These are phyloP conservation scores for Nomada ruficornis DNA, from an alignment of 2,888 invertebrate genomes.

Conservation along the genomic window DNA sequence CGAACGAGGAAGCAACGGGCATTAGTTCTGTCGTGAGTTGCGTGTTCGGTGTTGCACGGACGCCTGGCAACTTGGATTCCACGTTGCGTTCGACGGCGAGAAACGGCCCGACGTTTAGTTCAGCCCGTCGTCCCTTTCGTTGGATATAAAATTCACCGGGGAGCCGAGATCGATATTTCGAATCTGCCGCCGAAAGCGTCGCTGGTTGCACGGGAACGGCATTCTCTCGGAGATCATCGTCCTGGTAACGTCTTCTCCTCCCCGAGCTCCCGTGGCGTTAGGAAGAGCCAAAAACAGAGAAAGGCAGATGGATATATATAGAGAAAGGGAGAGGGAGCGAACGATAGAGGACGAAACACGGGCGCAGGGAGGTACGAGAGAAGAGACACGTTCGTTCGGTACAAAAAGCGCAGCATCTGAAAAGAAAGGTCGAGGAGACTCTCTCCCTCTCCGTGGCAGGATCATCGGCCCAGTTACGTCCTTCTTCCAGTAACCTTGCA, in stretches of 20 bases:
- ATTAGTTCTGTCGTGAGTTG: slow-evolving; percentile 12
- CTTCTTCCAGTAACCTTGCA: slow-evolving; percentile 77
- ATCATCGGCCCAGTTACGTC: slow-evolving; percentile 81
- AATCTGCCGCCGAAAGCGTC: slow-evolving; percentile 42
- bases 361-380: slow-evolving; percentile 38
- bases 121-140: neutral
- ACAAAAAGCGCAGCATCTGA: slow-evolving; percentile 65
- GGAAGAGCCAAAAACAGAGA: slow-evolving; percentile 40
- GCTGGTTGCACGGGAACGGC: slow-evolving; percentile 47
- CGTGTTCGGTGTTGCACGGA: slow-evolving; percentile 8
- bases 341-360: slow-evolving; percentile 26
- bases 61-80: neutral
- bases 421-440: slow-evolving; percentile 72
- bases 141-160: neutral
- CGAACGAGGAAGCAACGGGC: slow-evolving; percentile 31
- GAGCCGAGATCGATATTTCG: neutral
- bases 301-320: neutral
- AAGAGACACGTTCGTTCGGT: slow-evolving; percentile 63
- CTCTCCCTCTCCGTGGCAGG: slow-evolving; percentile 65
- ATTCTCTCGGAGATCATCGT: slow-evolving; percentile 66
- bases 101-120: neutral
- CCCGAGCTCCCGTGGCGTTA: slow-evolving; percentile 61
- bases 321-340: slow-evolving; percentile 14
- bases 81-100: neutral
- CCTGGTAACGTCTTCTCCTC: slow-evolving; percentile 65